Base-by-base conservation (phyloP, 2,888 invertebrate genomes). In the Clusia tigrina region DNA sequence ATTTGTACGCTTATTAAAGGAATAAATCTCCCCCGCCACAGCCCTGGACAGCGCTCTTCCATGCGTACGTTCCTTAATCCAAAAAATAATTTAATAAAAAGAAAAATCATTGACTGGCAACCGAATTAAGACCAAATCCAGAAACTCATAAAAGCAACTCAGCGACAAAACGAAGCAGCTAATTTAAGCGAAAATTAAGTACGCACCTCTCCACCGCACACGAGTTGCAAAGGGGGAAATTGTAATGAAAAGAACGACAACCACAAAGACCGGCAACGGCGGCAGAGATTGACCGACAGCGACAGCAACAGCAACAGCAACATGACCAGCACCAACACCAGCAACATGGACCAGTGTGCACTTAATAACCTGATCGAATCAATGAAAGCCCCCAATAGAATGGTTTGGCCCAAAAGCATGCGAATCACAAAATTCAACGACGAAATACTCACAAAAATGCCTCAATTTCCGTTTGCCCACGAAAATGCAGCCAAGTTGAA, bases 321-420 rank as follows among this genome's bases (percentile, higher is more conserved):
- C 18, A 56, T 12, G 52, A 53, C 12, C 1, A 56, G 24, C 24
- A 42, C 10, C 25, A 54, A 1, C 24, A 54, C n/a, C 57, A 57
- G 42, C 55, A 42, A 15, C 3, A 42, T n/a, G 10, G 12, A 42
- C 3, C 42, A 42, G 42, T 42, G 42, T 42, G 42, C 42, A 42
- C 42, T 42, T 42, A 42, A 42, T 42, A 42, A 42, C 42, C 42
- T 42, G 42, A 42, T 42, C 42, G n/a, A 42, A 42, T 42, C 42
- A 42, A 42, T 42, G 42, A 42, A n/a, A 6, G n/a, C 12, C 42
- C 42, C 3, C n/a, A 15, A 12, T 9, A 32, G 12, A 6, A 32
- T 32, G 6, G 32, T 6, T 12, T 32, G 12, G 6, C 32, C 6
- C 32, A 6, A 32, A 32, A 6, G 32, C 32, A 9, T 32, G 32